Evolutionary conservation across 2,888 invertebrate genomes (phyloP).

Genomic region (Acrobasis suavella): DNA sequence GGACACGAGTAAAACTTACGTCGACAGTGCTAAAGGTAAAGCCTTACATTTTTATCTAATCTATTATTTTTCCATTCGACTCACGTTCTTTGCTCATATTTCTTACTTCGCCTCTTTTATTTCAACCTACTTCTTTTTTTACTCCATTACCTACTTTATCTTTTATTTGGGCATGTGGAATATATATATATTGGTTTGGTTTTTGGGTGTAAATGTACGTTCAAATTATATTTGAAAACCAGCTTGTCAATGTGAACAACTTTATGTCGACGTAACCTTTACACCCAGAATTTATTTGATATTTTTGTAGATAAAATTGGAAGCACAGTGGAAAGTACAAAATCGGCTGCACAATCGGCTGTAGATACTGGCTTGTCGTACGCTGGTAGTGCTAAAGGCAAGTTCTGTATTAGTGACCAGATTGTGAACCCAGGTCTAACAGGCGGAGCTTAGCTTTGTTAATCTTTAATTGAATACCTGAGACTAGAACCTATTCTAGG

Average conservation of each 20-base stretch:
- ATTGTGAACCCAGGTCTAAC: background rate
- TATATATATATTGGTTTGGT: background rate
- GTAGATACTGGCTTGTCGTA: slow-evolving; percentile 38
- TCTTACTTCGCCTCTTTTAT: slow-evolving; percentile 21
- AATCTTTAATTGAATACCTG: no score
- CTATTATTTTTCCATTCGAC: slow-evolving; percentile 17
- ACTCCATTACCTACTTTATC: background rate
- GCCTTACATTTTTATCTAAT: slow-evolving; percentile 30
- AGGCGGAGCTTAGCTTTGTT: background rate
- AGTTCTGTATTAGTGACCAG: slow-evolving; percentile 22
- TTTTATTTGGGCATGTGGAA: background rate
- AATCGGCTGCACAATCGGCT: slow-evolving; percentile 51
- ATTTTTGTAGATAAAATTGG: slow-evolving; percentile 16
- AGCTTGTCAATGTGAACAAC: no score
- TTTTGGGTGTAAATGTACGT: background rate
- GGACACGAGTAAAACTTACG: slow-evolving; percentile 54
- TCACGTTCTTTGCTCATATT: slow-evolving; percentile 26
- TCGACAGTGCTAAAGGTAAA: slow-evolving; percentile 54
- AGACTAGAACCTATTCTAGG: no score
- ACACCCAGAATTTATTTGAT: background rate
- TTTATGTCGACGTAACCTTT: no score
- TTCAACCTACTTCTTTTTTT: slow-evolving; percentile 2
- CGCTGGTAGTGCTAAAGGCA: slow-evolving; percentile 31
- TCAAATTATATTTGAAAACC: no score
- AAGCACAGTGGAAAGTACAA: slow-evolving; percentile 41